Conservation (phyloP, 2,797 vertebrate species). For the Urosaurus nigricauda region DNA sequence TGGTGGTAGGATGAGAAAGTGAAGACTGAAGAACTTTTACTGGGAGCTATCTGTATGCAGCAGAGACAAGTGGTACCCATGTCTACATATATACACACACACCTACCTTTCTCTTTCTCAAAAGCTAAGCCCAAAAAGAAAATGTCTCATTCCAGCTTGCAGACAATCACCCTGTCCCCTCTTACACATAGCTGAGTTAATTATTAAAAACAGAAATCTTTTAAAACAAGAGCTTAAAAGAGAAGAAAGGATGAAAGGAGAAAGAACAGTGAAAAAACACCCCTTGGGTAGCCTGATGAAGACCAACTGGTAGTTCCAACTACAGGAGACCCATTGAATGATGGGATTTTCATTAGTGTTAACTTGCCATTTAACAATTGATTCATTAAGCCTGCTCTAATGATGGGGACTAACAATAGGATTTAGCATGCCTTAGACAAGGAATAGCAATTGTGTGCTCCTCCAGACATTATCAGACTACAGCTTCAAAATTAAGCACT, state of each 20-base stretch:
- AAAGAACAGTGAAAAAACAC: background rate
- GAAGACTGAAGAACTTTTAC: background rate
- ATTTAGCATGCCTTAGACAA: no score
- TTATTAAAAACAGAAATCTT: background rate
- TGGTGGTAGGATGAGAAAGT: background rate
- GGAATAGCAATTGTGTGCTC: no score
- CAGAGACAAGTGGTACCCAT: background rate
- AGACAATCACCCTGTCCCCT: background rate
- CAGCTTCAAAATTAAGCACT: no score
- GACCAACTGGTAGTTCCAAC: no score
- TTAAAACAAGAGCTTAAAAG: background rate
- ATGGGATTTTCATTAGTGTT: no score
- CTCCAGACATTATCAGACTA: no score
- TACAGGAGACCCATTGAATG: no score
- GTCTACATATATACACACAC: no score
- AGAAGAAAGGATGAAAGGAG: background rate
- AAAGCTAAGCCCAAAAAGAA: background rate
- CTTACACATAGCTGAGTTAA: background rate
- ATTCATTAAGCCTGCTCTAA: no score
- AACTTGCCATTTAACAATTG: no score
- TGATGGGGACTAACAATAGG: no score
- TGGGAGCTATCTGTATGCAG: background rate
- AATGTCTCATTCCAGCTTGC: background rate
- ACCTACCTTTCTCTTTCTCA: background rate
- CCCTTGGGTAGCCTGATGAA: no score